Evolutionary conservation across 2,888 invertebrate species (phyloP), one percentile per base, ranked within the genome.

Genomic region (Pediacus dermestoides): DNA sequence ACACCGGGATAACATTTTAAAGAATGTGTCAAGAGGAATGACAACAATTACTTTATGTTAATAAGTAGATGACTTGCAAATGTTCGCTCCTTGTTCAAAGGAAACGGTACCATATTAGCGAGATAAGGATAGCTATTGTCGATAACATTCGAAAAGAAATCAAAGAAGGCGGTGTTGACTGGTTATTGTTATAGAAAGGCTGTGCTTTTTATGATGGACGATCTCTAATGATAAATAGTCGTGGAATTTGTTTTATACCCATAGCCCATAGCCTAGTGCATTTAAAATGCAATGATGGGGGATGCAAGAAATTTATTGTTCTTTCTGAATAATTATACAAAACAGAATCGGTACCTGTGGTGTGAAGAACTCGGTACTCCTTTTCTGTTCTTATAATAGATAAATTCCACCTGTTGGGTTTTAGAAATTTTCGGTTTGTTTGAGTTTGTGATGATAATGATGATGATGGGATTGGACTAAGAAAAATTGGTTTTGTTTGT

Each of bases 1-100:
- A 18, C 18, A 23, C 23, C n/a, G n/a, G n/a, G 10, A 39, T 37
- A 44, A 45, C 43, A 45, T 45, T 39, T 44, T 42, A 40, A 46
- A 46, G 57, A 55, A 57, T 58, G 54, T 58, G 59, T 58, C 57
- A 55, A 54, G 48, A 52, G 50, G 57, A 60, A 60, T 60, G 61
- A 63, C 61, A 62, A 58, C 61, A 59, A 63, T 63, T 61, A 60
- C 55, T 55, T 60, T 61, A 61, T 61, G 61, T 56, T 61, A 62
- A 62, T 62, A 57, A 57, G 52, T 50, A 42, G 50, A 58, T 62
- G 62, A 62, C 60, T 60, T 46, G 58, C 57, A 48, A 55, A 55
- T 18, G n/a, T 18, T 6, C 21, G 21, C 27, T 26, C 21, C 21
- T 18, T 18, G 21, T 18, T n/a, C n/a, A n/a, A n/a, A n/a, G n/a